Percentiles rank a stretch among this genome's conserved stretches.
Conservation (phyloP, 2,797 vertebrate genomes). For the Acanthurus tractus region DNA sequence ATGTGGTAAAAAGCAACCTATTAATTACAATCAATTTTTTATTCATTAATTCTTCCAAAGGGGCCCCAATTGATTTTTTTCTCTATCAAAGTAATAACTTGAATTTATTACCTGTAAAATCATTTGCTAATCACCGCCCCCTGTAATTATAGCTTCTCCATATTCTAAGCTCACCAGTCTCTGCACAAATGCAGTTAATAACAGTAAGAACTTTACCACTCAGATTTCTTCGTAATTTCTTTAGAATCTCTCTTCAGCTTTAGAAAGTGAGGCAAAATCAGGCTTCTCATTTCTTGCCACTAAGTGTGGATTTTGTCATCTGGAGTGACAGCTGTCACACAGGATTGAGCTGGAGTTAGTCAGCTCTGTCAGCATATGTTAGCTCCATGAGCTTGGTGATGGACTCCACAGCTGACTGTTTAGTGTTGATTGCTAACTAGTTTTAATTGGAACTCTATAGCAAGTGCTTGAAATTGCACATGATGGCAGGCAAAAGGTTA, state of each 20-base stretch:
- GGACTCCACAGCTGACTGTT: not conserved
- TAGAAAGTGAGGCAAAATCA: not conserved
- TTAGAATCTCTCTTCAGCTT: not conserved
- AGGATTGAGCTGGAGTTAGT: too few species aligned
- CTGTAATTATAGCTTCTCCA: not conserved
- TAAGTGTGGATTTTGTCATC: not conserved
- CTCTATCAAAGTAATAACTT: not conserved
- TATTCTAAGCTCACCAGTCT: too few species aligned
- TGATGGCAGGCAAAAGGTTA: not conserved
- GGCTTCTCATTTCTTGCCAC: not conserved
- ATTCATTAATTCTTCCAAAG: not conserved
- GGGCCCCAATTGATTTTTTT: too few species aligned
- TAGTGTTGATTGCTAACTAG: not conserved
- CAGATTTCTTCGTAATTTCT: not conserved
- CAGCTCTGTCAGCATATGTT: not conserved
- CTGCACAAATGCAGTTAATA: not conserved
- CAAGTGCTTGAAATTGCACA: not conserved
- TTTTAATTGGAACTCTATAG: not conserved
- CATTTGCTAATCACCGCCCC: not conserved
- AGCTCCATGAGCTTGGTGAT: not conserved
- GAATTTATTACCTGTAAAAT: not conserved
- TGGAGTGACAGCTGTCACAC: not conserved
- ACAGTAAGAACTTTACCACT: not conserved
- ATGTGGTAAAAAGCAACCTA: not conserved
- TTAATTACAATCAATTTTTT: not conserved